A percentile compares a stretch with the other conserved stretches of the same genome.
phyloP scores from a whole-genome alignment of 2,888 invertebrate species.

The Anthrax anthrax region DNA sequence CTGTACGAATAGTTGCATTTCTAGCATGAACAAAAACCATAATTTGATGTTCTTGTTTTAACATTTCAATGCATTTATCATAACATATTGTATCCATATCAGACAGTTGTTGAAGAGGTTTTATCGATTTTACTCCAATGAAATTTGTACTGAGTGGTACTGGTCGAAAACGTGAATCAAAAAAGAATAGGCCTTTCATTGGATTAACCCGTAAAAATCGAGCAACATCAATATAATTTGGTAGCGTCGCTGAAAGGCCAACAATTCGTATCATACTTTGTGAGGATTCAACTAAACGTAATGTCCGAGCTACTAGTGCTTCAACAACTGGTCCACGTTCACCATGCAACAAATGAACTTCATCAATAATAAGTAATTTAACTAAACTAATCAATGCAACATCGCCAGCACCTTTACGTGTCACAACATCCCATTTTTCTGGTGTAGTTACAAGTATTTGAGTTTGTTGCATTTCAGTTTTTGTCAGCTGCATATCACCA shows the following conservation, averaged over 20 bases:
- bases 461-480: slow-evolving; percentile 84
- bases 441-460: slow-evolving; percentile 98
- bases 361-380: slow-evolving; percentile 87
- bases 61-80: slow-evolving; percentile 76
- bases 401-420: slow-evolving; percentile 84
- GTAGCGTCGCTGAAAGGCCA: slow-evolving; percentile 91
- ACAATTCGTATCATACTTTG: slow-evolving; percentile 95
- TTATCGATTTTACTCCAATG: slow-evolving; percentile 63
- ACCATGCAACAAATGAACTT: slow-evolving; percentile 92
- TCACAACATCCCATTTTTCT: slow-evolving; percentile 99
- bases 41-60: slow-evolving; percentile 77
- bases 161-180: slow-evolving; percentile 86
- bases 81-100: slow-evolving; percentile 89
- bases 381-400: slow-evolving; percentile 80
- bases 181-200: slow-evolving; percentile 81
- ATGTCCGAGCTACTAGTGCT: slow-evolving; percentile 86
- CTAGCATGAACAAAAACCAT: slow-evolving; percentile 99
- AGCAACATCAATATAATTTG: slow-evolving; percentile 95
- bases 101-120: slow-evolving; percentile 45
- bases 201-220: slow-evolving; percentile 88
- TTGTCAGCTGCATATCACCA: slow-evolving; percentile 95
- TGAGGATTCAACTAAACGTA: slow-evolving; percentile 80
- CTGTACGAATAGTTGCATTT: slow-evolving; percentile 86
- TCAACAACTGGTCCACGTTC: slow-evolving; percentile 97
- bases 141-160: slow-evolving; percentile 89